These are phyloP conservation scores for Gallinago nigripennis DNA, from an alignment of 2,797 vertebrate genomes.

Conservation along the genomic window DNA sequence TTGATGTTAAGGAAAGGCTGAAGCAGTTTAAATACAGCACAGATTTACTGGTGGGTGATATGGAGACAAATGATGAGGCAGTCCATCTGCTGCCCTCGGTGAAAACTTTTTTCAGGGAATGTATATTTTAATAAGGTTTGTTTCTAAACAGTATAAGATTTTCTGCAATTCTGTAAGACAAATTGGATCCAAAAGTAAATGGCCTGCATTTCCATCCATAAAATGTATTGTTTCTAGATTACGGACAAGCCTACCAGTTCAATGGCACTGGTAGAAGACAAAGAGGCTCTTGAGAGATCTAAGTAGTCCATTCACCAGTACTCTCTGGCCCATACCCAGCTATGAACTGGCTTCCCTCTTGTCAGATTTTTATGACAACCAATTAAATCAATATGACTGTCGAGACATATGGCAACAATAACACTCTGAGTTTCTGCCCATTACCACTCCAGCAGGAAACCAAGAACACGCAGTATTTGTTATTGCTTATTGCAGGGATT, in stretches of 20 bases:
- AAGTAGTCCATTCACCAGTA: slow-evolving; percentile 1
- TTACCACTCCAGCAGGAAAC: slow-evolving; percentile 55
- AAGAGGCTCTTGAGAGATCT: slow-evolving; percentile 1
- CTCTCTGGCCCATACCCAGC: slow-evolving; percentile 26
- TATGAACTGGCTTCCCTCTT: slow-evolving; percentile 8
- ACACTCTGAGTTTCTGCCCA: slow-evolving; percentile 22
- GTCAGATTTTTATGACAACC: slow-evolving; percentile 46
- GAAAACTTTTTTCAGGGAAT: not conserved
- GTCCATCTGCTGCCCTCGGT: slow-evolving; percentile 1
- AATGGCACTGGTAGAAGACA: not conserved
- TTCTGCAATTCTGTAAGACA: not conserved
- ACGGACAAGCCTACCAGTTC: not conserved
- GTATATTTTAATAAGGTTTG: not conserved
- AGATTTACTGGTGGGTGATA: not conserved
- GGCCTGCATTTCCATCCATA: not conserved
- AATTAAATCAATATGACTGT: slow-evolving; percentile 47
- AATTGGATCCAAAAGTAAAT: not conserved
- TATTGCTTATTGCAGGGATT: slow-evolving; percentile 32
- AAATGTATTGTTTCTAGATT: not conserved
- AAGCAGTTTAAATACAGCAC: slow-evolving; percentile 5
- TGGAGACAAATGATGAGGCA: slow-evolving; percentile 4
- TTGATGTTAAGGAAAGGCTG: slow-evolving; percentile 42
- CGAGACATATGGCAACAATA: slow-evolving; percentile 56
- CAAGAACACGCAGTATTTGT: slow-evolving; percentile 41
- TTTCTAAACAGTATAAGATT: not conserved